These are phyloP conservation scores for Paralvinella palmiformis DNA, from an alignment of 1,140 invertebrate genomes.

Conservation along the genomic window DNA sequence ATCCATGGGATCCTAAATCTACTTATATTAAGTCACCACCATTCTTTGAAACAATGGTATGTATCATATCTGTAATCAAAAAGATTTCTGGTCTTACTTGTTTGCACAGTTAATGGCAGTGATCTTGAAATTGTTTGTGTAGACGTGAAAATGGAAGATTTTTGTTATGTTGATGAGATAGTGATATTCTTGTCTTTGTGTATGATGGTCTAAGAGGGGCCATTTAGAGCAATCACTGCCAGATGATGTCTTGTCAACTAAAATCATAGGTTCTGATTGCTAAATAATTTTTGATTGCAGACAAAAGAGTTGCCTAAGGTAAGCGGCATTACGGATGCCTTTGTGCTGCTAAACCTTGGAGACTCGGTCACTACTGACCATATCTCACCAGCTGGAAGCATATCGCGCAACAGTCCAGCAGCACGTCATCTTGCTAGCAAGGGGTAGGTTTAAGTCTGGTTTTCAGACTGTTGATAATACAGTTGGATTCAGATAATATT, in stretches of 20 bases:
- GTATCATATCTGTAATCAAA: conserved; percentile 28
- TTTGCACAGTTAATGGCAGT: neutral
- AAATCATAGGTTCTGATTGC: too few species aligned
- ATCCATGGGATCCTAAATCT: conserved; percentile 84
- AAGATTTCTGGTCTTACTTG: neutral
- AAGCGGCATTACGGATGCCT: conserved; percentile 56
- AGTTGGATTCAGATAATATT: too few species aligned
- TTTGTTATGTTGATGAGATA: too few species aligned
- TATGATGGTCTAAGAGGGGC: too few species aligned
- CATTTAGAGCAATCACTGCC: too few species aligned
- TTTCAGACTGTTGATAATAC: neutral
- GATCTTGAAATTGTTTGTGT: too few species aligned
- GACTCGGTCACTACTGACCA: conserved; percentile 98
- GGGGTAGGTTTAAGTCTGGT: conserved; percentile 56
- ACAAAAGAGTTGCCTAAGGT: conserved; percentile 48
- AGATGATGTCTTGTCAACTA: too few species aligned
- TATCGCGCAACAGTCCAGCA: conserved; percentile 88
- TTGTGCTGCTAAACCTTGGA: conserved; percentile 78
- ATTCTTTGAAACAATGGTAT: conserved; percentile 86
- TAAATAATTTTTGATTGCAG: conserved; percentile 38
- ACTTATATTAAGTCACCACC: conserved; percentile 96
- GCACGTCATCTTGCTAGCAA: conserved; percentile 68
- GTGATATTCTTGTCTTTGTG: too few species aligned
- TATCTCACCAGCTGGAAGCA: conserved; percentile 96
- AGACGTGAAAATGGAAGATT: too few species aligned